Conservation (phyloP, 2,113 vertebrate species). For the Hydrolagus affinis region DNA sequence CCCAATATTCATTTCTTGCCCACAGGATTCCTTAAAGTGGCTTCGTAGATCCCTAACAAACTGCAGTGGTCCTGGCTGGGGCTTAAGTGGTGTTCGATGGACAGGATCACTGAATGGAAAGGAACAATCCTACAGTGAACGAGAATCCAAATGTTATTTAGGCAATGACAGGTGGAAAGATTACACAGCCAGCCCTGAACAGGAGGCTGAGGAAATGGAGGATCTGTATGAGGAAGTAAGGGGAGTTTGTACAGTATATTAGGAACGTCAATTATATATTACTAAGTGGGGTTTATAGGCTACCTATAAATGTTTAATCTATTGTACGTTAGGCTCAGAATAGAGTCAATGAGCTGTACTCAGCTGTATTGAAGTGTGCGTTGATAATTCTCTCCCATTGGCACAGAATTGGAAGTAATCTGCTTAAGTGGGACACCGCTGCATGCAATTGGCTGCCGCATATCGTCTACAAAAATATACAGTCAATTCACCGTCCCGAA, state of each 20-base stretch:
- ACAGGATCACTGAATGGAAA: conserved; percentile 43
- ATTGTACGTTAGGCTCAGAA: not conserved
- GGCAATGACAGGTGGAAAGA: conserved; percentile 47
- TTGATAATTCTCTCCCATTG: not conserved
- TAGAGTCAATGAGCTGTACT: not conserved
- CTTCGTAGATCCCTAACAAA: conserved; percentile 51
- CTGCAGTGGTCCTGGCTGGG: conserved; percentile 50
- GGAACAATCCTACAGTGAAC: conserved; percentile 42
- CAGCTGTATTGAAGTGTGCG: not conserved
- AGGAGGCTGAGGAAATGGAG: conserved; percentile 54
- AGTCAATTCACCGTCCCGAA: too few species aligned
- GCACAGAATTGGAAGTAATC: not conserved
- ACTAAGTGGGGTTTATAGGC: not conserved
- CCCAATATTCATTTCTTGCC: not conserved
- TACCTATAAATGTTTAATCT: too few species aligned
- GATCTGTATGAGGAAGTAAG: conserved; percentile 51
- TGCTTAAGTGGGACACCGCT: not conserved
- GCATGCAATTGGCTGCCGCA: too few species aligned
- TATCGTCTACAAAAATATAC: too few species aligned
- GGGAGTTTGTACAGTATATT: conserved; percentile 31
- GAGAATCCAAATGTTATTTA: conserved; percentile 46
- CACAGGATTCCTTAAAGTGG: conserved; percentile 48
- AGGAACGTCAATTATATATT: not conserved
- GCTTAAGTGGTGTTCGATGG: conserved; percentile 45
- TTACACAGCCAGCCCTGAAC: conserved; percentile 48